phyloP scores from a whole-genome alignment of 1,140 invertebrate genomes.

The Carposina sasakii region DNA sequence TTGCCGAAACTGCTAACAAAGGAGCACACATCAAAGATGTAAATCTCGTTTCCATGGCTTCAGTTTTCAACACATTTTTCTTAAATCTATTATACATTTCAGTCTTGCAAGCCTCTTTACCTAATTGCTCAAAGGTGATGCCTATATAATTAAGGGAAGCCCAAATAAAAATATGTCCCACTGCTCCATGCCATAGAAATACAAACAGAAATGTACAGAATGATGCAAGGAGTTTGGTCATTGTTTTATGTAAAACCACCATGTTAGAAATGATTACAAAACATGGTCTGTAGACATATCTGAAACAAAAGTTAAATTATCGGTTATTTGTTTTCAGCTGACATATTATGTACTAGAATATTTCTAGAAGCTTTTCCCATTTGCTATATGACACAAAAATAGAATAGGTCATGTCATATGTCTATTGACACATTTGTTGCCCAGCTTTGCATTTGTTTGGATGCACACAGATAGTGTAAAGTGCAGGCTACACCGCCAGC shows the following conservation, averaged over 20 bases:
- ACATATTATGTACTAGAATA: too few relatives aligned
- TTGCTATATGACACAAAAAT: too few relatives aligned
- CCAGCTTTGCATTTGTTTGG: too few relatives aligned
- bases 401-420: too few relatives aligned
- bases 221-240: slow-evolving; percentile 80
- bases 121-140: slow-evolving; percentile 80
- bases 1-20: slow-evolving; percentile 82
- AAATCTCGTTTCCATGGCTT: slow-evolving; percentile 70
- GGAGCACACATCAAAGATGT: slow-evolving; percentile 80
- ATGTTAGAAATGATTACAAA: slow-evolving; percentile 49
- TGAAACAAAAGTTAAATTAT: slow-evolving; percentile 70
- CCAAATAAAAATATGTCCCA: slow-evolving; percentile 88
- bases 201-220: slow-evolving; percentile 89
- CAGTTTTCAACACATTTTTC: slow-evolving; percentile 46
- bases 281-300: slow-evolving; percentile 89
- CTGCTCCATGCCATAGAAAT: slow-evolving; percentile 91
- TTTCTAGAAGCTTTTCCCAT: too few relatives aligned
- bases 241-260: slow-evolving; percentile 56
- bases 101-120: slow-evolving; percentile 60
- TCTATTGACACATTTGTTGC: too few relatives aligned
- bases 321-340: too few relatives aligned
- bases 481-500: too few relatives aligned
- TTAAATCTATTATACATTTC: slow-evolving; percentile 58
- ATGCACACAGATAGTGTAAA: too few relatives aligned
- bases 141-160: slow-evolving; percentile 86